phyloP scores from a whole-genome alignment of 1,140 invertebrate genomes.

The Anastrepha obliqua region DNA sequence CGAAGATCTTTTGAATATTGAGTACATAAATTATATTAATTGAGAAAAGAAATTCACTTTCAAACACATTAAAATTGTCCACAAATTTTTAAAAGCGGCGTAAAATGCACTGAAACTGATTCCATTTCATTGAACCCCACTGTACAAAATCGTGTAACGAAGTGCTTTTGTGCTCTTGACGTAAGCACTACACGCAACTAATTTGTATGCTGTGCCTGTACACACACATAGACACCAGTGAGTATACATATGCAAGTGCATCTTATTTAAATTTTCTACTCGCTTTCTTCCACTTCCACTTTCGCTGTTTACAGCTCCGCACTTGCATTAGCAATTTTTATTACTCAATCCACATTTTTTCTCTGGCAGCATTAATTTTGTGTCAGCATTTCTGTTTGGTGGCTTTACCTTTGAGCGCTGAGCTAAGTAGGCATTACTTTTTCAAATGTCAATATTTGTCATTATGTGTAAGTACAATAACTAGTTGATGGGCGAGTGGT shows the following conservation, averaged over 20 bases:
- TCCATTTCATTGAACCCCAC: no score
- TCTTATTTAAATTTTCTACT: neutral
- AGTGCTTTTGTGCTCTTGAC: neutral
- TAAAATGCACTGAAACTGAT: no score
- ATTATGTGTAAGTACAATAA: no score
- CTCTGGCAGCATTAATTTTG: neutral
- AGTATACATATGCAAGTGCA: neutral
- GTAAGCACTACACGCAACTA: neutral
- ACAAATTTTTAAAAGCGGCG: no score
- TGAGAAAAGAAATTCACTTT: no score
- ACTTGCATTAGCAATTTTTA: constrained; percentile 51
- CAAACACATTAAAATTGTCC: no score
- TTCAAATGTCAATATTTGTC: constrained; percentile 24
- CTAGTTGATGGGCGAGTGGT: neutral
- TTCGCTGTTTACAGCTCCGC: constrained; percentile 36
- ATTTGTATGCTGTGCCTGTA: neutral
- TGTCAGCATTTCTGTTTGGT: constrained; percentile 19
- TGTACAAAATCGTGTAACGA: neutral
- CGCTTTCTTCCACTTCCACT: neutral
- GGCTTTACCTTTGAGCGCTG: neutral
- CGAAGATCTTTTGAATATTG: no score
- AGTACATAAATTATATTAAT: no score
- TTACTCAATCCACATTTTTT: constrained; percentile 23
- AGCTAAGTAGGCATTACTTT: neutral
- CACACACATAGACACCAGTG: neutral